Base-by-base conservation (phyloP, 2,888 invertebrate species). In the Hypomecis atomaria region DNA sequence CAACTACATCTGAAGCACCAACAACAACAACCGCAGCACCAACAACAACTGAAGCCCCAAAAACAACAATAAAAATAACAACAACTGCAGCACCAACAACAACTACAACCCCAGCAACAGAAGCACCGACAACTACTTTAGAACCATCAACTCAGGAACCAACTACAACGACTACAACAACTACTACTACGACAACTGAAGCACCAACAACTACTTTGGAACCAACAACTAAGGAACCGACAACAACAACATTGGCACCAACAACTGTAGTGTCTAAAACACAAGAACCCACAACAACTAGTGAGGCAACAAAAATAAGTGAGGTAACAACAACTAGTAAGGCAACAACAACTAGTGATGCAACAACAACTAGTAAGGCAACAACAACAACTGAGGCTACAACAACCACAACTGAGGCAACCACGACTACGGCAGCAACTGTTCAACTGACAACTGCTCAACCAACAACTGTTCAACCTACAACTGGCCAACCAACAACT, bases 111-210 rank as follows among this genome's bases (percentile, higher is more conserved):
- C 9, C 48, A 13, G 23, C 62, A 58, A 37, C 52, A 45, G 6
- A 53, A 3, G 47, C 52, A 33, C 23, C 54, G 9, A 47, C 55
- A 7, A 62, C 43, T 11, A 43, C 43, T 11, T 23, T 23, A 23
- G 23, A 23, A 43, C 43, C 63, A 6, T 59, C 60, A 33, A 33
- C 57, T n/a, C 13, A 38, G 7, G 52, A 48, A 23, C 44, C 67
- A 7, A 59, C 63, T 11, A 62, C 56, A 8, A 54, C 59, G 42
- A 55, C 64, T 7, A 60, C 62, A 33, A 42, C 48, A 3, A 57
- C 70, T 7, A 62, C 65, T 0, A 64, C 67, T n/a, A 65, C 60
- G 5, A 58, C 66, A 23, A 61, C 66, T 4, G 33, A 13, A 42
- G 33, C 53, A 9, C 42, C 33, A 6, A 52, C 62, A 55, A 70